These are phyloP conservation scores for Polietes domitor DNA, from an alignment of 2,888 invertebrate species.

Conservation along the genomic window DNA sequence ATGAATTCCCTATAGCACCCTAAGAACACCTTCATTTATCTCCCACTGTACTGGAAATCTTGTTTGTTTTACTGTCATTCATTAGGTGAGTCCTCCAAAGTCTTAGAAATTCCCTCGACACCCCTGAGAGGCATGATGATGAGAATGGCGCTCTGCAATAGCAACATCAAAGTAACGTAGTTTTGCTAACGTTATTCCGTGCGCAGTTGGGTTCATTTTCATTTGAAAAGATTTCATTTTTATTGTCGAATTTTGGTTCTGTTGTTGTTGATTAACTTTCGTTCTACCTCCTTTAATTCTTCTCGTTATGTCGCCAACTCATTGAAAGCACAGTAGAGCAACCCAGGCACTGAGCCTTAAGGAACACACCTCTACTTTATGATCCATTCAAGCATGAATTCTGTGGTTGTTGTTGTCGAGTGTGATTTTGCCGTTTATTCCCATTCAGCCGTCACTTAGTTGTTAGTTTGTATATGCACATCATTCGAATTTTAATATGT, in stretches of 20 bases:
- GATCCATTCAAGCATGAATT: too few relatives aligned
- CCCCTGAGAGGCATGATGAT: background rate
- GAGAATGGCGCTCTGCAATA: background rate
- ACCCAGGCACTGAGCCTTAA: too few relatives aligned
- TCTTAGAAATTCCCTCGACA: background rate
- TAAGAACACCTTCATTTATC: background rate
- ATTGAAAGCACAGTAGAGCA: too few relatives aligned
- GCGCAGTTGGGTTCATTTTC: background rate
- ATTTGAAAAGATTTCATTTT: background rate
- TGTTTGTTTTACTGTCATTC: background rate
- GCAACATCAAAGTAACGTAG: background rate
- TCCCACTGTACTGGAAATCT: background rate
- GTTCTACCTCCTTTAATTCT: too few relatives aligned
- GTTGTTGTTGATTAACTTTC: too few relatives aligned
- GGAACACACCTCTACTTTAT: too few relatives aligned
- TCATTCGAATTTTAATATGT: too few relatives aligned
- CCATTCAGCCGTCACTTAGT: too few relatives aligned
- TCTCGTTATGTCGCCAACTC: too few relatives aligned
- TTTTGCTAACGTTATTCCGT: background rate
- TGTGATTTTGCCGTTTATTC: too few relatives aligned
- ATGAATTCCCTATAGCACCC: background rate
- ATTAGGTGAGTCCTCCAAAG: background rate
- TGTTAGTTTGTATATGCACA: too few relatives aligned
- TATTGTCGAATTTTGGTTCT: background rate
- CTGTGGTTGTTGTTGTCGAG: too few relatives aligned